phyloP scores from a whole-genome alignment of 2,113 vertebrate genomes.

The Corydoras sp. region DNA sequence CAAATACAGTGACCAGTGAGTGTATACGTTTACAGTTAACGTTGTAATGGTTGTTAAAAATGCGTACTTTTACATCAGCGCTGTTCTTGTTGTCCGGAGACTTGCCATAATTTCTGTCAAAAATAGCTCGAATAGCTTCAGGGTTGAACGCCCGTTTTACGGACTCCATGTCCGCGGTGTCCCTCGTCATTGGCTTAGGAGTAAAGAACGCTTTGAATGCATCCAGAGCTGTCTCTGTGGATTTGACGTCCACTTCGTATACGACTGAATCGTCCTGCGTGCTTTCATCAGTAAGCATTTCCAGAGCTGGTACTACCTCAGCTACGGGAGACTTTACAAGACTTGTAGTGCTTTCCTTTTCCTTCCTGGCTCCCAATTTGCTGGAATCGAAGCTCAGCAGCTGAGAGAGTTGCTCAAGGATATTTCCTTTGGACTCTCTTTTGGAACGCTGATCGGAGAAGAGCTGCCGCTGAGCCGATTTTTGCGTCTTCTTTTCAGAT shows the following conservation, averaged over 20 bases:
- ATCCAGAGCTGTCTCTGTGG: conserved; percentile 77
- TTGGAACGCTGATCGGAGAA: conserved; percentile 49
- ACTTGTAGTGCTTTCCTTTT: conserved; percentile 27
- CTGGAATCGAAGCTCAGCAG: conserved; percentile 73
- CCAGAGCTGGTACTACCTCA: not conserved
- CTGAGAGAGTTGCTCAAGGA: conserved; percentile 83
- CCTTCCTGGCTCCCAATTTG: conserved; percentile 57
- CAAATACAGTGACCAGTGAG: too few relatives aligned
- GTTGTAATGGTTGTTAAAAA: conserved; percentile 3
- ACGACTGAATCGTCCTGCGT: conserved; percentile 8
- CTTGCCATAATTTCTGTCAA: conserved; percentile 72
- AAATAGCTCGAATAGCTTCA: conserved; percentile 77
- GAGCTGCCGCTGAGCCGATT: conserved; percentile 62
- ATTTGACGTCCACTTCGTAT: conserved; percentile 50
- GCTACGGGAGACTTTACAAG: conserved; percentile 23
- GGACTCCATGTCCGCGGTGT: conserved; percentile 72
- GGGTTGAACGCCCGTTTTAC: conserved; percentile 79
- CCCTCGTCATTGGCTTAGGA: conserved; percentile 73
- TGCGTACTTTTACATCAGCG: conserved; percentile 57
- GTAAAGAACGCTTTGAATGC: conserved; percentile 90
- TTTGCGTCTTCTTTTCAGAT: conserved; percentile 42
- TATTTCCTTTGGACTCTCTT: conserved; percentile 63
- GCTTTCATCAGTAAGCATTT: not conserved
- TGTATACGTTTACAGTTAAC: not conserved
- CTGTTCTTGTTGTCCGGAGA: conserved; percentile 47